Evolutionary conservation across 2,888 invertebrate species (phyloP).

Genomic region (Allygus modestus): DNA sequence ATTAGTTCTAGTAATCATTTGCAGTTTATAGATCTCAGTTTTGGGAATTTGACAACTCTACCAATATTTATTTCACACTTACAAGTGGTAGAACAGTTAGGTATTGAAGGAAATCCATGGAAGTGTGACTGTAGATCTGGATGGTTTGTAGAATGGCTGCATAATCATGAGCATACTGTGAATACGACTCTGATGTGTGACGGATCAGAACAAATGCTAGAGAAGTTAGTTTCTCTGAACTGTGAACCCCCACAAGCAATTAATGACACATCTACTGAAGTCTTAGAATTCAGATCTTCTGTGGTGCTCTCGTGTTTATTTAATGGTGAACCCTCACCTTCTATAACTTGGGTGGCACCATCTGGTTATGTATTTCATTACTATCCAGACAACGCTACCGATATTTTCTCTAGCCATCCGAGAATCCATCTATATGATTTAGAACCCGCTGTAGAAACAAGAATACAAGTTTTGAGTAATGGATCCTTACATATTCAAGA

Average conservation of each 20-base stretch:
- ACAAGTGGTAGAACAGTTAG: conserved; percentile 80
- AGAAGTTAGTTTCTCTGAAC: conserved; percentile 33
- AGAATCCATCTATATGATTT: conserved; percentile 78
- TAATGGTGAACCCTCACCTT: conserved; percentile 59
- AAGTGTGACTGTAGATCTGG: conserved; percentile 92
- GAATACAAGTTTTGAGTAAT: conserved; percentile 80
- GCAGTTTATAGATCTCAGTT: conserved; percentile 74
- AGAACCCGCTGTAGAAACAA: conserved; percentile 70
- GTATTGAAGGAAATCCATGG: conserved; percentile 87
- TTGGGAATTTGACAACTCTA: conserved; percentile 84
- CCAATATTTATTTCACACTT: conserved; percentile 84
- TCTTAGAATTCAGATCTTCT: conserved; percentile 57
- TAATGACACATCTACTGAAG: conserved; percentile 41
- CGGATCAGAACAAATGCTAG: conserved; percentile 3
- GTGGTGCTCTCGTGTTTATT: conserved; percentile 58
- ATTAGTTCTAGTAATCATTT: conserved; percentile 69
- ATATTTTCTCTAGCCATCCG: conserved; percentile 81
- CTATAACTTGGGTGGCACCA: conserved; percentile 78
- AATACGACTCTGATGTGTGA: conserved; percentile 54
- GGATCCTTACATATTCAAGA: conserved; percentile 87
- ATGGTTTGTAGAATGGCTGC: conserved; percentile 85
- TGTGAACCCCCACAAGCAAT: conserved; percentile 60
- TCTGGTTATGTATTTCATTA: conserved; percentile 64
- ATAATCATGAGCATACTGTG: conserved; percentile 70
- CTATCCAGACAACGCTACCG: conserved; percentile 30